Evolutionary conservation across 2,888 invertebrate genomes (phyloP), one percentile per base, ranked within the genome.

Genomic region (Lasioglossum calceatum): DNA sequence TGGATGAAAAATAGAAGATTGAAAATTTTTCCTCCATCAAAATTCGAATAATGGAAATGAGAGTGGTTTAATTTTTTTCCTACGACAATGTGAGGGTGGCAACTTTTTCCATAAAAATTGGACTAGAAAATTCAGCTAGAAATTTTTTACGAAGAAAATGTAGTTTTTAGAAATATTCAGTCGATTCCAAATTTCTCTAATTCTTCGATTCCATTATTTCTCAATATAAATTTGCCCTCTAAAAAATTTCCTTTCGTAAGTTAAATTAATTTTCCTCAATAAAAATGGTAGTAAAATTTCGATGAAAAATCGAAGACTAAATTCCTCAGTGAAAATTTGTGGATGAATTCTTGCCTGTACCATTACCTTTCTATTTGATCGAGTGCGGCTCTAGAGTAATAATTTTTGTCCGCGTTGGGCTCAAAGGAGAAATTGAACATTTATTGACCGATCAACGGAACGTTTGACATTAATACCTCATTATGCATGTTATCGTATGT

Each of bases 401-500:
- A 14, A 61, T 61, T 61, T 27, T 27, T 27, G 14, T 27, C 1
- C 58, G 27, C 7, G 54, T 8, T 2, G 5, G 10, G 7, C 4
- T 61, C 27, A 61, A 32, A 16, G 61, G 14, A 61, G 61, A 61
- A 61, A 67, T 36, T 67, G 67, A 67, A 67, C 8, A 67, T 36
- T 67, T 19, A 67, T 36, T 19, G 67, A 36, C 16, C 67, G 32
- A 67, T 67, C 36, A 19, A 16, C 16, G 67, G 36, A 32, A 32
- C 67, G 67, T 67, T 67, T 67, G 32, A 32, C 67, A 36, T 67
- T 32, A 36, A 67, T 67, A 36, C 36, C 67, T 67, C 67, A 67
- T 67, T 36, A 39, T 70, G 39, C 39, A 67, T 36, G 39, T 70
- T 70, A 39, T 19, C 23, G 36, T 70, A 70, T 70, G 39, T 39